Percentiles rank a stretch among this genome's conserved stretches.
Conservation (phyloP, 2,888 invertebrate genomes). For the Melieria omissa region DNA sequence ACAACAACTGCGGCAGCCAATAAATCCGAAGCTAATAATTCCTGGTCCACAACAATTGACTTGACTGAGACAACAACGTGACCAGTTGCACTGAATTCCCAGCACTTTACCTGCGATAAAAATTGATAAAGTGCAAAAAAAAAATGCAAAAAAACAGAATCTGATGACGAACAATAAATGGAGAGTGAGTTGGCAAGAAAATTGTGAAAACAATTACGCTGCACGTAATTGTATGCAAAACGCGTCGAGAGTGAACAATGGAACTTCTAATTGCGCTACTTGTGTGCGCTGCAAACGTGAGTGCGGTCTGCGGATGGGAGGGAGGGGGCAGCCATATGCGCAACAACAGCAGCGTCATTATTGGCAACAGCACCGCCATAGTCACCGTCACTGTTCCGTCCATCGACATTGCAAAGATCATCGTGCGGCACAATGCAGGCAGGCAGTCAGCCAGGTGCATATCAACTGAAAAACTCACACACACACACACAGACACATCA, state of each 20-base stretch:
- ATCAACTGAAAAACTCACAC: too few relatives aligned
- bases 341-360: conserved; percentile 6
- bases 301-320: not conserved
- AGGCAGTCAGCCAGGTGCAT: conserved; percentile 1
- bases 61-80: too few relatives aligned
- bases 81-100: too few relatives aligned
- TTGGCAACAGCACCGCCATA: conserved; percentile 6
- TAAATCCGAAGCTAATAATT: too few relatives aligned
- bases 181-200: too few relatives aligned
- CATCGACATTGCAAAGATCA: conserved; percentile 7
- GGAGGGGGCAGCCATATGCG: not conserved
- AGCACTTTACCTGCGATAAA: too few relatives aligned
- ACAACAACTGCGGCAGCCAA: too few relatives aligned
- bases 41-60: too few relatives aligned
- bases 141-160: too few relatives aligned
- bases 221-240: conserved; percentile 38
- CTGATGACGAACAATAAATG: too few relatives aligned
- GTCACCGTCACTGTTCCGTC: not conserved
- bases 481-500: too few relatives aligned
- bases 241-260: conserved; percentile 53
- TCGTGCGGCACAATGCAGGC: not conserved
- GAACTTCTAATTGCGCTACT: conserved; percentile 62
- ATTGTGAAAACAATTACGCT: not conserved
- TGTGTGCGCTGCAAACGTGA: conserved; percentile 45
- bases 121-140: too few relatives aligned